These are phyloP conservation scores for Bombycilla garrulus DNA, from an alignment of 2,113 vertebrate species.

Conservation along the genomic window DNA sequence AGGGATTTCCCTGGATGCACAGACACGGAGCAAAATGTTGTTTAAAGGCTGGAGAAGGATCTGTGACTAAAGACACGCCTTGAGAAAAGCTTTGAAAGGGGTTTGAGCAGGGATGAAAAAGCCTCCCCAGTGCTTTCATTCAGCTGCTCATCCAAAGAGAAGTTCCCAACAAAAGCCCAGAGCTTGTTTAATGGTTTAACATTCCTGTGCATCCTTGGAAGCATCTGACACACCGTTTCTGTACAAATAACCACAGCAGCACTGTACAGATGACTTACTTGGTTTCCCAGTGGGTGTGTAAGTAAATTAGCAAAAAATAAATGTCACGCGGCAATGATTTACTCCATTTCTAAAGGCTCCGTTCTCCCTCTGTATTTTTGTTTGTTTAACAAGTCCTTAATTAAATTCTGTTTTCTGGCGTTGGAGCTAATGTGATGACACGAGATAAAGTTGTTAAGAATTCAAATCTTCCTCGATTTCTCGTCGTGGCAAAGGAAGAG, in stretches of 20 bases:
- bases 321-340: constrained; percentile 1
- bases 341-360: not conserved
- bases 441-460: not conserved
- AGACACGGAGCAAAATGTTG: not conserved
- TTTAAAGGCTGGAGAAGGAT: not conserved
- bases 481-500: not conserved
- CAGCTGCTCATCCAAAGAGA: not conserved
- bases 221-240: not conserved
- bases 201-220: not conserved
- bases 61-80: not conserved
- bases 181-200: not conserved
- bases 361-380: constrained; percentile 12
- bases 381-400: constrained; percentile 17
- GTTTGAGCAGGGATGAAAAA: not conserved
- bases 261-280: not conserved
- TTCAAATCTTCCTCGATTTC: constrained; percentile 5
- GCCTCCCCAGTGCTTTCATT: not conserved
- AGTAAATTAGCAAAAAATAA: constrained; percentile 53
- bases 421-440: not conserved
- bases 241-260: not conserved
- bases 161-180: not conserved
- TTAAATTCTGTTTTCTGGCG: not conserved
- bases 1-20: not conserved
- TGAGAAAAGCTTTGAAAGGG: not conserved
- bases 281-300: constrained; percentile 18